phyloP scores from a whole-genome alignment of 2,797 vertebrate genomes.

The Siniperca undulata region DNA sequence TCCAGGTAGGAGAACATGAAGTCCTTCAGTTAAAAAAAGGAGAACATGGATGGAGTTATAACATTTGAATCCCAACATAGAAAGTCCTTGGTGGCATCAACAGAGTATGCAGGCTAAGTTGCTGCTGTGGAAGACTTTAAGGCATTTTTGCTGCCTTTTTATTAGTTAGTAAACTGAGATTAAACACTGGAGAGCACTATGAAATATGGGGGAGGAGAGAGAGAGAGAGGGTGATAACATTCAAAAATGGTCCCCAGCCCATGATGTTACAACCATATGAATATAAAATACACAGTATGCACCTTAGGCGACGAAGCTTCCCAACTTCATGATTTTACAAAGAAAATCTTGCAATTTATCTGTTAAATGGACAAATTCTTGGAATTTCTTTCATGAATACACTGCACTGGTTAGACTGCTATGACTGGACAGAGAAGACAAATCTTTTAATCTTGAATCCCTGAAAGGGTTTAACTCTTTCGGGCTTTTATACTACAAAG shows the following conservation, averaged over 20 bases:
- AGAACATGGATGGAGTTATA: not conserved
- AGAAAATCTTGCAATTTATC: conserved; percentile 12
- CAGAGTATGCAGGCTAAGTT: not conserved
- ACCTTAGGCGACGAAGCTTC: not conserved
- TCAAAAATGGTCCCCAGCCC: conserved; percentile 16
- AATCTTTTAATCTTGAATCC: conserved; percentile 9
- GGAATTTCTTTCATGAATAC: not conserved
- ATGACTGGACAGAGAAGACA: conserved; percentile 9
- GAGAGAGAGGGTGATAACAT: conserved; percentile 32
- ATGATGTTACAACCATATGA: conserved; percentile 6
- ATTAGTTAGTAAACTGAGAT: conserved; percentile 28
- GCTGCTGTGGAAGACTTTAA: conserved; percentile 19
- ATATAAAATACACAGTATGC: conserved; percentile 7
- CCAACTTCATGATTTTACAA: conserved; percentile 6
- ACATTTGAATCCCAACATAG: conserved; percentile 3
- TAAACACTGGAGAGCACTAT: conserved; percentile 8
- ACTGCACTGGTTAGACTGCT: not conserved
- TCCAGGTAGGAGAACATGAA: conserved; percentile 1
- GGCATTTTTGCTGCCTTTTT: conserved; percentile 11
- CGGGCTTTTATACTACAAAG: not conserved
- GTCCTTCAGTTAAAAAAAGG: conserved; percentile 1
- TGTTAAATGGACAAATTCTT: not conserved
- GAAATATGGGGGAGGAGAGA: conserved; percentile 12
- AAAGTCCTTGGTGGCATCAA: conserved; percentile 17
- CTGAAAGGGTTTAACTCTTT: conserved; percentile 20